These are phyloP conservation scores for Sceloporus tristichus DNA, from an alignment of 2,113 vertebrate genomes.

Conservation along the genomic window DNA sequence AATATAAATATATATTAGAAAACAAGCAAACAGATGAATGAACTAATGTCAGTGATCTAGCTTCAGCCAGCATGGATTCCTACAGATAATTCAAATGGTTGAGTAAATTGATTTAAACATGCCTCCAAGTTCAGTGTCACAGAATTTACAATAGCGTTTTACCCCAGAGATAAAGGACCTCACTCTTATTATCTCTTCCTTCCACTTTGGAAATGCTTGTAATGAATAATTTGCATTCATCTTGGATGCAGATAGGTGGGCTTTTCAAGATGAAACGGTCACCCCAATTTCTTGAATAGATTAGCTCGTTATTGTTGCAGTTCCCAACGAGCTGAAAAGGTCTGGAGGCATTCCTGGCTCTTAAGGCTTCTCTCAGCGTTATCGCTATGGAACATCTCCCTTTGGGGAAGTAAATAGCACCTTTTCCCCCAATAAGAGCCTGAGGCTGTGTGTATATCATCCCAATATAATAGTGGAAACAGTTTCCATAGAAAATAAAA, in stretches of 20 bases:
- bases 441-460: no score
- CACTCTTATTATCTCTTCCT: no score
- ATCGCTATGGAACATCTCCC: neutral
- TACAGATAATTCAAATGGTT: neutral
- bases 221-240: neutral
- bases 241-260: neutral
- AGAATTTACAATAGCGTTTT: neutral
- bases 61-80: no score
- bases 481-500: no score
- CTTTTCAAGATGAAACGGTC: neutral
- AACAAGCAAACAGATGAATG: no score
- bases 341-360: neutral
- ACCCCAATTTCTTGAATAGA: neutral
- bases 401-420: neutral
- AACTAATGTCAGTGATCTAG: no score
- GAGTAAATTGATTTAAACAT: neutral
- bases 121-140: no score
- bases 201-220: no score
- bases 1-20: no score
- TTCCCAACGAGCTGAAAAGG: neutral
- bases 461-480: no score
- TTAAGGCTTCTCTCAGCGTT: neutral
- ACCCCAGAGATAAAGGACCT: neutral
- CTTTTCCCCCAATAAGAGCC: no score
- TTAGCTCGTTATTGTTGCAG: neutral